Evolutionary conservation across 2,797 vertebrate genomes (phyloP).

Genomic region (Apogon talboti): DNA sequence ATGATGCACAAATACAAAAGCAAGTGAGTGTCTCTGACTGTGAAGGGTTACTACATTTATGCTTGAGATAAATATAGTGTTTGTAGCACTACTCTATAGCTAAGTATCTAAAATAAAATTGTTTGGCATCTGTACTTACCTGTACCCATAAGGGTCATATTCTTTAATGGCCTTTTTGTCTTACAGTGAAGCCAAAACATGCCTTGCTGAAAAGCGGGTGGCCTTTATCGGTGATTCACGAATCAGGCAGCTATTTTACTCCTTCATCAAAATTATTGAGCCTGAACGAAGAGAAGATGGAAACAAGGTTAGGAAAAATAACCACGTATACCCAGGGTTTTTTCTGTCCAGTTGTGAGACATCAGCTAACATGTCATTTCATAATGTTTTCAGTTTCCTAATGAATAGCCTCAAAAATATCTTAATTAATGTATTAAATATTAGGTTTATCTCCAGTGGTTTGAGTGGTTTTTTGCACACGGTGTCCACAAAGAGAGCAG

Average conservation of each 20-base stretch:
- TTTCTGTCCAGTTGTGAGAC: background rate
- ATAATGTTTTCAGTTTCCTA: background rate
- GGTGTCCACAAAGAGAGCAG: constrained; percentile 2
- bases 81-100: background rate
- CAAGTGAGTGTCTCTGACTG: constrained; percentile 82
- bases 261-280: constrained; percentile 92
- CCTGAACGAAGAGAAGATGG: constrained; percentile 90
- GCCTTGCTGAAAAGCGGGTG: constrained; percentile 90
- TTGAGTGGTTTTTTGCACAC: no score
- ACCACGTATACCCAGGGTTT: background rate
- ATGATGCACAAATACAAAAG: constrained; percentile 99
- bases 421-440: background rate
- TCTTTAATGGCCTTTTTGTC: constrained; percentile 7
- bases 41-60: constrained; percentile 6
- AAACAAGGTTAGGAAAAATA: constrained; percentile 86
- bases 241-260: constrained; percentile 94
- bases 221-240: constrained; percentile 96
- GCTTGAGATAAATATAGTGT: constrained; percentile 12
- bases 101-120: no score
- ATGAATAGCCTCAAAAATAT: background rate
- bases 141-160: no score
- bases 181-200: constrained; percentile 94
- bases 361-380: background rate
- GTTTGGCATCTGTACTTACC: no score
- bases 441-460: background rate